These are phyloP conservation scores for Lepus oiostolus DNA, from an alignment of 2,797 vertebrate species.

Conservation along the genomic window DNA sequence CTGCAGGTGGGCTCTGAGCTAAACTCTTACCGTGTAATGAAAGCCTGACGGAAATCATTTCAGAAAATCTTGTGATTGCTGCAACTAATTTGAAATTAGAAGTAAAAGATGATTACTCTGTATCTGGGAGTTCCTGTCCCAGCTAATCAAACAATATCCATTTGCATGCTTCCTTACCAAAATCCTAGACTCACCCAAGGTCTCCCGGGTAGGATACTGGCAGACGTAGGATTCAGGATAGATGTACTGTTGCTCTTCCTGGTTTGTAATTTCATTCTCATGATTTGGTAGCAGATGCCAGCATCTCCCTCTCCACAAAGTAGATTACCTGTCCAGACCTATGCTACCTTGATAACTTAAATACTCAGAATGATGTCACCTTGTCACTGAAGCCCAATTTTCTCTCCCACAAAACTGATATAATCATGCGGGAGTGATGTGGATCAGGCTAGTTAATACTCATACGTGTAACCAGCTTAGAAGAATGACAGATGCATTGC, in stretches of 20 bases:
- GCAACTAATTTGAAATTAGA: slow-evolving; percentile 62
- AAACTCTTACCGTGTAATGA: slow-evolving; percentile 59
- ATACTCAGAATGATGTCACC: neutral
- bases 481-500: neutral
- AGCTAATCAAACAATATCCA: slow-evolving; percentile 8
- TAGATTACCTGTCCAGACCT: neutral
- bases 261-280: neutral
- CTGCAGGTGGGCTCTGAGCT: slow-evolving; percentile 63
- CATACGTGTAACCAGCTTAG: neutral
- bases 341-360: neutral
- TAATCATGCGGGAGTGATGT: neutral
- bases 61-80: slow-evolving; percentile 63
- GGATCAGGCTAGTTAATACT: neutral
- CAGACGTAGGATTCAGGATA: neutral
- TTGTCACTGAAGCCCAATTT: neutral
- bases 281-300: neutral
- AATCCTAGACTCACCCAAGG: neutral
- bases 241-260: neutral
- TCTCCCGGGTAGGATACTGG: neutral
- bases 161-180: neutral
- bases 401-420: neutral
- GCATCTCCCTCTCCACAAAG: neutral
- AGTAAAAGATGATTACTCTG: slow-evolving; percentile 66
- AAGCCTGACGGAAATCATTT: slow-evolving; percentile 71
- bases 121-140: slow-evolving; percentile 8